Evolutionary conservation across 2,797 vertebrate species (phyloP), one percentile per base, ranked within the genome.

Genomic region (Lateolabrax maculatus): DNA sequence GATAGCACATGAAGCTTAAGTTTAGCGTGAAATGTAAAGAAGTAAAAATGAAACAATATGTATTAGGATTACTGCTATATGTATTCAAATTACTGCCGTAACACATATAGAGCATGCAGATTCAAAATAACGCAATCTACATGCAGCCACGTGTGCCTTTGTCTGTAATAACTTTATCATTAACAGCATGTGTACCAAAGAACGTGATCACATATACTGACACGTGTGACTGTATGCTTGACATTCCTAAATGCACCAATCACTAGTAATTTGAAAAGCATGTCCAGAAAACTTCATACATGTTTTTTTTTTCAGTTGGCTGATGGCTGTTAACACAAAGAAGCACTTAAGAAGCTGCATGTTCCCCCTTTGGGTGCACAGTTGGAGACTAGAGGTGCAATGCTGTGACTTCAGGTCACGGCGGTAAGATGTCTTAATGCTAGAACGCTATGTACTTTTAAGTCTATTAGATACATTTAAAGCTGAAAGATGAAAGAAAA

Each of bases 331-430:
- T 36, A 57, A 87, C 80, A 84, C 79, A 61, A 29, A 68, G 37
- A 85, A 67, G 79, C 87, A 89, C 87, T 85, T 73, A 86, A 25
- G 56, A 74, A 27, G 39, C 31, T 19, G 16, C 53, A n/a, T 6
- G 57, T 27, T 56, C 39, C 2, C 19, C 79, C 70, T 72, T 13
- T 65, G 81, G 64, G 77, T 37, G 44, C 70, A 9, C 51, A 39
- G 46, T 1, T 29, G 49, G 39, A 60, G 23, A 49, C 13, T 3
- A 4, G 9, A 53, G 44, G 41, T 62, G 48, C 19, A 44, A 0
- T 39, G 39, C 21, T 16, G 52, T 27, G 9, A 43, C 46, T 48
- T 58, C 43, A 77, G 52, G 39, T 60, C 31, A 44, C 2, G 34
- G 19, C 3, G 57, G 11, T n/a, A 29, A 43, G 13, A 58, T 69